phyloP scores from a whole-genome alignment of 2,888 invertebrate genomes.

The Ctenicera cuprea region DNA sequence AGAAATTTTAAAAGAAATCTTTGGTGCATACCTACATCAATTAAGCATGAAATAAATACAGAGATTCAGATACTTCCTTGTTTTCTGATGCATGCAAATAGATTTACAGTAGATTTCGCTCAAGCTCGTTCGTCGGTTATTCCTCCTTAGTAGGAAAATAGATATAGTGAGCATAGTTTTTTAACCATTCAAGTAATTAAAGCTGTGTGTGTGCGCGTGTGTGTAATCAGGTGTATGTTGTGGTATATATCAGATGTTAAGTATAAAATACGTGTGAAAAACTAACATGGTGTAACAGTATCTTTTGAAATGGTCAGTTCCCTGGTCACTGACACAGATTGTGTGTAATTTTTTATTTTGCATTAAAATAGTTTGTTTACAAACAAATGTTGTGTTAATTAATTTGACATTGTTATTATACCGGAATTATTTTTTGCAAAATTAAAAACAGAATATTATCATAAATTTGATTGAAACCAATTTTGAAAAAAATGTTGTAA shows the following conservation, averaged over 20 bases:
- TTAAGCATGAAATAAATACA: constrained; percentile 11
- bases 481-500: too few relatives aligned
- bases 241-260: constrained; percentile 48
- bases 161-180: constrained; percentile 29
- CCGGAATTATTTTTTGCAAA: too few relatives aligned
- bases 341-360: not conserved
- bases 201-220: constrained; percentile 37
- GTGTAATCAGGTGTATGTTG: constrained; percentile 54
- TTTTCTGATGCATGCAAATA: constrained; percentile 22
- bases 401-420: too few relatives aligned
- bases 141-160: constrained; percentile 7
- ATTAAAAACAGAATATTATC: too few relatives aligned
- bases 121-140: constrained; percentile 19
- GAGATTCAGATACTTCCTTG: constrained; percentile 8
- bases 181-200: constrained; percentile 41
- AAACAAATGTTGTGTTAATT: not conserved
- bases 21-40: constrained; percentile 3
- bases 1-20: constrained; percentile 14
- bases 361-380: constrained; percentile 13
- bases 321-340: constrained; percentile 53
- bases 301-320: constrained; percentile 49
- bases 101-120: constrained; percentile 3
- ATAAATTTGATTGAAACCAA: too few relatives aligned
- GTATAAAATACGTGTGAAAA: constrained; percentile 49
- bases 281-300: constrained; percentile 41